Base-by-base conservation (phyloP, 2,797 vertebrate genomes). In the Sylvia borin region DNA sequence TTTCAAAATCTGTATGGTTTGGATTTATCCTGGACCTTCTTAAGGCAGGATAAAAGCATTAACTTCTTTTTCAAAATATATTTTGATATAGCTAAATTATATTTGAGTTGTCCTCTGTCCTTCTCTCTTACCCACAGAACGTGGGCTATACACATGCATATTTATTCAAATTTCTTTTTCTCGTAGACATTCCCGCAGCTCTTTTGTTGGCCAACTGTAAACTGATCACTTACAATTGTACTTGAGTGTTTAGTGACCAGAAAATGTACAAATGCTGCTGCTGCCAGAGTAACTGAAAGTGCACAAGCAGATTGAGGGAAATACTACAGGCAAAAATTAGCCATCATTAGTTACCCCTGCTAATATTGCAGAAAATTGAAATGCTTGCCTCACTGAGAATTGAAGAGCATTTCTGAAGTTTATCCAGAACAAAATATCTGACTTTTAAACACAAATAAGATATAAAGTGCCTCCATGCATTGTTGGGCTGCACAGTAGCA, bases 231-330 rank as follows among this genome's bases (percentile, higher is more conserved):
- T 98, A 97, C 97, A 98, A 96, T 97, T 96, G 97, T 98, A 98
- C 98, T 97, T 98, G 97, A 92, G 97, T 98, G 98, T 98, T 97
- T 97, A 98, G 97, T 98, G 98, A 98, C 98, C 98, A 98, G 98
- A 98, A 98, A 98, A 98, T 98, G 96, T 96, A 97, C 93, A 98
- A 97, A 97, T 97, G 97, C 95, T 98, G 94, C 96, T 93, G 94
- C 97, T 61, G 97, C 97, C 97, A 98, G 95, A 95, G 86, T 97
- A 96, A 97, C 92, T 93, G 92, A 97, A 98, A 98, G 97, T 97
- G 95, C 96, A 97, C 77, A 96, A 97, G 97, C 97, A 98, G 97
- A 98, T 97, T 97, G 96, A 97, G 98, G 97, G 93, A 97, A 97
- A 97, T 96, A 97, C 98, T 98, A 98, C 93, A 96, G 97, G 98